Evolutionary conservation across 2,888 invertebrate genomes (phyloP).

Genomic region (Ichneumoninae sp.): DNA sequence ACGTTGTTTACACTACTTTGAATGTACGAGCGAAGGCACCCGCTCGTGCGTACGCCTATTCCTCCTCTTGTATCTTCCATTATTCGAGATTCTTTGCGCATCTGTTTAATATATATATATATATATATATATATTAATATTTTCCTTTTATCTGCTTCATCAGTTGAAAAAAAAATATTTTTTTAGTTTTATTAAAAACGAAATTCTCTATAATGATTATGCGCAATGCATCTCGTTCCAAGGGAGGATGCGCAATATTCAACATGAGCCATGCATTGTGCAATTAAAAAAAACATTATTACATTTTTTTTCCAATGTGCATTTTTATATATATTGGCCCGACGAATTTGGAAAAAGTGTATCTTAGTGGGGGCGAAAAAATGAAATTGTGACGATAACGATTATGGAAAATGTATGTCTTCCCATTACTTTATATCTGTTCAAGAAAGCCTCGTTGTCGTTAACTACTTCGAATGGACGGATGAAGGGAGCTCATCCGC

Average conservation of each 20-base stretch:
- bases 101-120: background rate
- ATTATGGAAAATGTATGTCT: background rate
- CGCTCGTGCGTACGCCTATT: slow-evolving; percentile 27
- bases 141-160: background rate
- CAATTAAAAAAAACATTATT: background rate
- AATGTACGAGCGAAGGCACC: slow-evolving; percentile 35
- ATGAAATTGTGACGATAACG: background rate
- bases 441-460: background rate
- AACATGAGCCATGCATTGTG: no score
- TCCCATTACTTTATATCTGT: background rate
- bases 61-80: background rate
- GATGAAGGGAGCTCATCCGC: background rate
- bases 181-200: no score
- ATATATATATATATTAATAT: background rate
- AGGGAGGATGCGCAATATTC: no score
- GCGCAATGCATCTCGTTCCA: no score
- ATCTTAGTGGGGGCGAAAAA: background rate
- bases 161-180: no score
- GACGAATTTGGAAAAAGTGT: background rate
- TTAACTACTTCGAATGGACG: background rate
- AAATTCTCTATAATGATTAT: no score
- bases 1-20: slow-evolving; percentile 69
- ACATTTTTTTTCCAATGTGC: background rate
- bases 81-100: slow-evolving; percentile 3
- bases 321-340: background rate